Percentiles rank a stretch among this genome's conserved stretches.
Conservation (phyloP, 2,888 invertebrate species). For the Erannis defoliaria region DNA sequence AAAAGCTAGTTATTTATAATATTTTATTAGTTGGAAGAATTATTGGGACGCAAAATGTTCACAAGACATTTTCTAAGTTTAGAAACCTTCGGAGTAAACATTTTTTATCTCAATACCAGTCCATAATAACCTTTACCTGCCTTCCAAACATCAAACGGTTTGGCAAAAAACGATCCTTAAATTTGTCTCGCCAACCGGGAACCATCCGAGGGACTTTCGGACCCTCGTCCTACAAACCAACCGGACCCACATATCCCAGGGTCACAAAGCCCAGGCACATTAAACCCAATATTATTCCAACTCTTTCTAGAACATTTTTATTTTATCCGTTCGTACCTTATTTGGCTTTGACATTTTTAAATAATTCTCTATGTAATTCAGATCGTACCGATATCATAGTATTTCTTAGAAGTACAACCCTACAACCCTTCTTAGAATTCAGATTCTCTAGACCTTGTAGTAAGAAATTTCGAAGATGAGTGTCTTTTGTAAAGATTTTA, state of each 20-base stretch:
- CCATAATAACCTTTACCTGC: slow-evolving; percentile 13
- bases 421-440: neutral
- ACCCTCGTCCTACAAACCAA: slow-evolving; percentile 9
- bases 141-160: slow-evolving; percentile 22
- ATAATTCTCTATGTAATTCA: slow-evolving; percentile 57
- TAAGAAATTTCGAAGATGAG: neutral
- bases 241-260: slow-evolving; percentile 20
- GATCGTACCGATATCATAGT: neutral
- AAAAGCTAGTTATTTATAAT: too few relatives aligned
- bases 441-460: neutral
- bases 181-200: slow-evolving; percentile 14
- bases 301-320: slow-evolving; percentile 52
- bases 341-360: slow-evolving; percentile 58
- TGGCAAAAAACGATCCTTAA: slow-evolving; percentile 21
- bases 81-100: too few relatives aligned
- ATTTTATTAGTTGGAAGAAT: too few relatives aligned
- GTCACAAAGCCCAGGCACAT: slow-evolving; percentile 34
- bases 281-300: slow-evolving; percentile 65
- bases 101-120: neutral
- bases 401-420: neutral
- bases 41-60: too few relatives aligned
- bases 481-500: neutral
- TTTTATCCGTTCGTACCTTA: slow-evolving; percentile 54
- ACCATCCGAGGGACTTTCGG: slow-evolving; percentile 4
- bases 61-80: too few relatives aligned